Conservation (phyloP, 92 coral and sea anemone genomes). For the Parazoanthus atlanticus region DNA sequence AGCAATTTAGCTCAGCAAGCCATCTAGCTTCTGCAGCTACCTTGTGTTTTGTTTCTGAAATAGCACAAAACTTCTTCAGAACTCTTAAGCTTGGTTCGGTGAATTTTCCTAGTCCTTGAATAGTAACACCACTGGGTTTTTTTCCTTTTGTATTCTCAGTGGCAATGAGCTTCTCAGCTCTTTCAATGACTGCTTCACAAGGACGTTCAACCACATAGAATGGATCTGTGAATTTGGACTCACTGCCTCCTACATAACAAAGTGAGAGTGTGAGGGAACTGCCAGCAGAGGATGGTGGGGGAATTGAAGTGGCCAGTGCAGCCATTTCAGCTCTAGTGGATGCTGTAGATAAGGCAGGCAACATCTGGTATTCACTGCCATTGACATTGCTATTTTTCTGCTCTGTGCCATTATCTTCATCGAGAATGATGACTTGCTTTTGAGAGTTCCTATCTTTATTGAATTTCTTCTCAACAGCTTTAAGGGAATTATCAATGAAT, state of each 20-base stretch:
- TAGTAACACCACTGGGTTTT: constrained; percentile 32
- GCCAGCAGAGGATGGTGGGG: no score
- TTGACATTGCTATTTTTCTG: background rate
- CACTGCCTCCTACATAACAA: background rate
- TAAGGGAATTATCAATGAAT: background rate
- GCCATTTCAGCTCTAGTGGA: constrained; percentile 50
- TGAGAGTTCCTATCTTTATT: background rate
- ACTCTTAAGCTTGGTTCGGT: constrained; percentile 46
- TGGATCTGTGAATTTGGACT: constrained; percentile 26
- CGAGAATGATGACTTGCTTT: background rate
- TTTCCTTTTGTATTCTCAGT: constrained; percentile 34
- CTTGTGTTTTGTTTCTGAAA: constrained; percentile 32
- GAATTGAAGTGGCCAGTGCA: no score
- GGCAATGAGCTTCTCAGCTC: constrained; percentile 36
- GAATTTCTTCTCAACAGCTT: background rate
- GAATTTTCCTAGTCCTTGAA: constrained; percentile 45
- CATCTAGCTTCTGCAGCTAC: constrained; percentile 54
- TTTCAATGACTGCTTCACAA: constrained; percentile 41
- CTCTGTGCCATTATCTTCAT: background rate
- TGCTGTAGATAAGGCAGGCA: constrained; percentile 37
- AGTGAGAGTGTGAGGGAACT: background rate
- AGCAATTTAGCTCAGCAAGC: constrained; percentile 33
- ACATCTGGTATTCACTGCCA: background rate
- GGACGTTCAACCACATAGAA: constrained; percentile 45
- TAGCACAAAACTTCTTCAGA: constrained; percentile 46